phyloP scores from a whole-genome alignment of 2,113 vertebrate genomes.

The Ciconia boyciana region DNA sequence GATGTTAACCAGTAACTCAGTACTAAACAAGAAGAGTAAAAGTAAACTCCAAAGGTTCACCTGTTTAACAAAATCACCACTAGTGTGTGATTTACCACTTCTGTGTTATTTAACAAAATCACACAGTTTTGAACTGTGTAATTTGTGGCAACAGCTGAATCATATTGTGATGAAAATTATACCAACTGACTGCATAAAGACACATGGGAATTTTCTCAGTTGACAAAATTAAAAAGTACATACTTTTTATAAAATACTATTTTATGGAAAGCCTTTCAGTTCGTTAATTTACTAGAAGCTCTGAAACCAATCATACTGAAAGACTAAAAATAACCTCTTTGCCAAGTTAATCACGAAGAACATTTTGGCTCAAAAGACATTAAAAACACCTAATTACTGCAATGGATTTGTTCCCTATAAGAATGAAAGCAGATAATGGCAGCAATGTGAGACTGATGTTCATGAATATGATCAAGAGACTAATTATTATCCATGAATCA shows the following conservation, averaged over 20 bases:
- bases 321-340: constrained; percentile 29
- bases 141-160: neutral
- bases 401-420: constrained; percentile 40
- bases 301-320: neutral
- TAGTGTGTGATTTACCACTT: neutral
- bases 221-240: neutral
- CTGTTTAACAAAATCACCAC: neutral
- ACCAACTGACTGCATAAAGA: neutral
- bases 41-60: neutral
- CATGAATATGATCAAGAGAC: constrained; percentile 67
- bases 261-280: neutral
- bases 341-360: constrained; percentile 49
- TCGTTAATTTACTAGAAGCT: constrained; percentile 9
- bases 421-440: constrained; percentile 51
- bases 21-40: neutral
- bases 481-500: constrained; percentile 72
- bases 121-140: neutral
- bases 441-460: constrained; percentile 45
- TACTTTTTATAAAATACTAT: neutral
- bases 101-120: no score
- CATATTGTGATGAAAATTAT: neutral
- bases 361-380: constrained; percentile 34
- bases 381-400: constrained; percentile 53
- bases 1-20: neutral
- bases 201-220: neutral